Percentiles rank a stretch among this genome's conserved stretches.
Evolutionary conservation across 1,140 invertebrate species (phyloP).

Genomic region (Nymphalis io): DNA sequence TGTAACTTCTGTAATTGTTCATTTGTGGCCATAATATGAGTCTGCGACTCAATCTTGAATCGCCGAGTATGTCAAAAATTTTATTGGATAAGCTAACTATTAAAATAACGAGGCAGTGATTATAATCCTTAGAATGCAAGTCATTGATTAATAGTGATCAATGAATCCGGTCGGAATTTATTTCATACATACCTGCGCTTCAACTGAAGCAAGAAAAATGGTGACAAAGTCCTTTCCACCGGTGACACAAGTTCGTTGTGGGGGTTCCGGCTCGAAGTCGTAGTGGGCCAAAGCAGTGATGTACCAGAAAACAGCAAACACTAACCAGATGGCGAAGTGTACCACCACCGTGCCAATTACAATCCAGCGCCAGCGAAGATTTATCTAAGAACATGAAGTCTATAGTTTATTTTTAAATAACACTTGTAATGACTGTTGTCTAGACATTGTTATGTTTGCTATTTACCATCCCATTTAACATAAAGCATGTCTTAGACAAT

Average conservation of each 20-base stretch:
- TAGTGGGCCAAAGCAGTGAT: constrained; percentile 71
- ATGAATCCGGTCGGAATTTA: neutral
- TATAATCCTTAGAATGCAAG: too few species aligned
- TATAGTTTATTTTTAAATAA: neutral
- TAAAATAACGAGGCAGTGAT: too few species aligned
- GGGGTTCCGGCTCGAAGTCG: constrained; percentile 72
- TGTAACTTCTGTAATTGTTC: too few species aligned
- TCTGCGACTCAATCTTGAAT: too few species aligned
- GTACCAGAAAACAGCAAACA: constrained; percentile 76
- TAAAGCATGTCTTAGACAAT: too few species aligned
- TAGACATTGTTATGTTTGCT: too few species aligned
- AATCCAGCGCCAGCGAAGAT: constrained; percentile 75
- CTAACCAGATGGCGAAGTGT: constrained; percentile 71
- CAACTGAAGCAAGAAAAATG: constrained; percentile 72
- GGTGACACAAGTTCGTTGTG: constrained; percentile 61
- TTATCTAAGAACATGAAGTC: constrained; percentile 51
- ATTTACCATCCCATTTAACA: too few species aligned
- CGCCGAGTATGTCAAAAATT: too few species aligned
- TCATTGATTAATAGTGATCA: too few species aligned
- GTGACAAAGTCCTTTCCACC: constrained; percentile 72
- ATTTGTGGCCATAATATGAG: too few species aligned
- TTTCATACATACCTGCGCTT: constrained; percentile 61
- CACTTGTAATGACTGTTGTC: neutral
- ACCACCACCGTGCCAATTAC: constrained; percentile 68
- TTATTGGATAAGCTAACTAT: too few species aligned